These are phyloP conservation scores for Hoplodrina blanda DNA, from an alignment of 2,888 invertebrate species.

Conservation along the genomic window DNA sequence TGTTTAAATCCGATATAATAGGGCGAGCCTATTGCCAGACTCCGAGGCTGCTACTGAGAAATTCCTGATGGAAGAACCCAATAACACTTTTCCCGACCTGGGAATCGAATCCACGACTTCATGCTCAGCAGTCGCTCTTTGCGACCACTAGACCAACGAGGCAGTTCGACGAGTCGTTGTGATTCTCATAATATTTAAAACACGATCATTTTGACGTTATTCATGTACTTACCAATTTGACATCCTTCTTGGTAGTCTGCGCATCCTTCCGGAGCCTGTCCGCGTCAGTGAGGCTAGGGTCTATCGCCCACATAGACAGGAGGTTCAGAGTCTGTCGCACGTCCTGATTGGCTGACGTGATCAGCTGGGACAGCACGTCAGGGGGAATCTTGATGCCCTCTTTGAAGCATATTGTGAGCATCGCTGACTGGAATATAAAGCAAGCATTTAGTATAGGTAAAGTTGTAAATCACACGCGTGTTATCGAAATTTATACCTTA, in stretches of 20 bases:
- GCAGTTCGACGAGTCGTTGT: no score
- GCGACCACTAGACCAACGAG: no score
- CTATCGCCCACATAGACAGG: constrained; percentile 94
- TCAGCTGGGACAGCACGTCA: constrained; percentile 95
- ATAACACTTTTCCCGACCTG: no score
- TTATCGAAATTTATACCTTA: no score
- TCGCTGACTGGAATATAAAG: constrained; percentile 92
- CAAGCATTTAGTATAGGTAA: background rate
- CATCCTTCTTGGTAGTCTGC: constrained; percentile 93
- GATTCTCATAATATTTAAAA: no score
- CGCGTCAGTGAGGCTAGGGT: constrained; percentile 86
- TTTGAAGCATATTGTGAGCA: constrained; percentile 97
- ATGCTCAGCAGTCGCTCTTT: no score
- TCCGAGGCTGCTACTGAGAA: no score
- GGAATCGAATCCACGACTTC: no score
- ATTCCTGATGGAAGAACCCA: no score
- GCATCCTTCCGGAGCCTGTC: constrained; percentile 91
- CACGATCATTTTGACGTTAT: no score
- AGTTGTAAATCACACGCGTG: background rate
- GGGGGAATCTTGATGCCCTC: constrained; percentile 95
- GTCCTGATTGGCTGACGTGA: constrained; percentile 97
- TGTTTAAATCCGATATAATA: no score
- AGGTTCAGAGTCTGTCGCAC: constrained; percentile 98
- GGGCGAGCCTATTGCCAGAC: no score
- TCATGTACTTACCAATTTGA: constrained; percentile 94